Evolutionary conservation across 92 coral and sea anemone species (phyloP).

Genomic region (Palythoa heliodiscus): DNA sequence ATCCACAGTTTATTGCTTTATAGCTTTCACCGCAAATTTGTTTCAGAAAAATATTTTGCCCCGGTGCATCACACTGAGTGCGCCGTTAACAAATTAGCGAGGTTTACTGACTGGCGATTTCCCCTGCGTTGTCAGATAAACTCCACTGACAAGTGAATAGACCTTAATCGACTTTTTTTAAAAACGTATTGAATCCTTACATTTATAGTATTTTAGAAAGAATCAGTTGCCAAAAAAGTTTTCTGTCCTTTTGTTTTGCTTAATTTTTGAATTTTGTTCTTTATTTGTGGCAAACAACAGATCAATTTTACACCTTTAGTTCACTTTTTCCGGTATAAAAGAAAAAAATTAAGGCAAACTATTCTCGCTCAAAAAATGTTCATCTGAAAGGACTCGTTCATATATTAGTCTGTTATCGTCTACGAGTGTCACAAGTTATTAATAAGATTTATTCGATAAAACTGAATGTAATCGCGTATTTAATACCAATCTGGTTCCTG

Average conservation of each 20-base stretch:
- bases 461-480: neutral
- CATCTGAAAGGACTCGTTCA: neutral
- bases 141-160: neutral
- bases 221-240: neutral
- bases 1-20: too few relatives aligned
- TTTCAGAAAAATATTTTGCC: neutral
- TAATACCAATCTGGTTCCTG: neutral
- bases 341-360: neutral
- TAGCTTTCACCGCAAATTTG: neutral
- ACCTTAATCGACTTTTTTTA: neutral
- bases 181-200: neutral
- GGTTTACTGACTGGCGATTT: constrained; percentile 22
- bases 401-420: neutral
- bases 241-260: neutral
- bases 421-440: neutral
- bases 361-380: neutral
- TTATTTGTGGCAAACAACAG: neutral
- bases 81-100: neutral
- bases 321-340: neutral
- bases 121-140: constrained; percentile 12
- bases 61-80: too few relatives aligned
- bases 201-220: too few relatives aligned
- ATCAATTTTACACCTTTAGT: neutral
- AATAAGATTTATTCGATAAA: neutral
- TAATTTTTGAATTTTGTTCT: neutral